Base-by-base conservation (phyloP, 2,888 invertebrate genomes). In the Cataglyphis rosenhaueri region DNA sequence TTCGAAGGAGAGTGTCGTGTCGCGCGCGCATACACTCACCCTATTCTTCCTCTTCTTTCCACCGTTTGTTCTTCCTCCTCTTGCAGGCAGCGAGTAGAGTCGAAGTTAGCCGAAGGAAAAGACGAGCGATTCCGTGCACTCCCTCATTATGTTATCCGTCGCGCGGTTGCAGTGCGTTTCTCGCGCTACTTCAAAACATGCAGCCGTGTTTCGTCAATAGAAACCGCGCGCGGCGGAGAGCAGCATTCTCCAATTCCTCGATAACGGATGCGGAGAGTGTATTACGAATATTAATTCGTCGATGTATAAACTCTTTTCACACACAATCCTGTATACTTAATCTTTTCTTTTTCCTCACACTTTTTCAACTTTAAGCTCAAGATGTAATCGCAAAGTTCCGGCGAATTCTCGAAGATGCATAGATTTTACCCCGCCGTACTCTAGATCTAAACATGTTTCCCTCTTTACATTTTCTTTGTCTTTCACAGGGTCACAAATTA, bases 91-190 rank as follows among this genome's bases (percentile, higher is more conserved):
- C 78, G 86, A 76, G 84, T 74, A 75, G 82, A 82, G 75, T 59
- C 59, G 61, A 86, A 87, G 88, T 83, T 88, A 86, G 86, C 73
- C 90, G 81, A 92, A 91, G 90, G 93, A 93, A 92, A 93, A 92
- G 90, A 91, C 93, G 92, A 93, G 93, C 92, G 87, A 88, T 87
- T 81, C 84, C 84, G 82, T 78, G 76, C 88, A 90, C 88, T 86
- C 85, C 82, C 85, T 75, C 70, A 82, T 79, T 74, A 81, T 78
- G 71, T 83, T 78, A 78, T 75, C 83, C 86, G 81, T 82, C 87
- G 32, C n/a, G 25, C 18, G 81, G 25, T 15, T 29, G 25, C 25
- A 18, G 12, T 21, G 41, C 44, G 38, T 12, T 3, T 59, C 38
- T 18, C 57, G 41, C 38, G 18, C 38, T 59, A 29, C 35, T 59